Evolutionary conservation across 2,888 invertebrate species (phyloP).

Genomic region (Drosophila paranaensis): DNA sequence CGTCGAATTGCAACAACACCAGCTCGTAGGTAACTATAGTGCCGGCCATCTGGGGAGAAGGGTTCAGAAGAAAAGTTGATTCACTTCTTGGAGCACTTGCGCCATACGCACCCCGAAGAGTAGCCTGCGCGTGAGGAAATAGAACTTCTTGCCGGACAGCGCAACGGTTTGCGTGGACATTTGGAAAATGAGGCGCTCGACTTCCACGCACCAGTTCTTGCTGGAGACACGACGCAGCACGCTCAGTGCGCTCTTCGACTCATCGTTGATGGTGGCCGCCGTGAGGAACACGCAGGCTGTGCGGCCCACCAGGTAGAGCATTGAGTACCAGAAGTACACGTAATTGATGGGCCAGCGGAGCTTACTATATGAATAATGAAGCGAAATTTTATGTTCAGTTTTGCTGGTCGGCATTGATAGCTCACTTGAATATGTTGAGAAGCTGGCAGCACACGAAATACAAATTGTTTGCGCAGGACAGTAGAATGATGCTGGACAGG

Average conservation of each 20-base stretch:
- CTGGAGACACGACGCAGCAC: conserved; percentile 84
- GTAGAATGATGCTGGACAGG: conserved; percentile 88
- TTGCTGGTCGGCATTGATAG: conserved; percentile 2
- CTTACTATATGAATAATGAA: conserved; percentile 65
- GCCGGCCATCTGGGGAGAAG: conserved; percentile 86
- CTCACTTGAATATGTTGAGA: conserved; percentile 86
- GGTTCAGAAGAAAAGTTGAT: background rate
- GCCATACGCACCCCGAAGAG: conserved; percentile 86
- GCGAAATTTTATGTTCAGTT: background rate
- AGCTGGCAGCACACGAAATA: conserved; percentile 91
- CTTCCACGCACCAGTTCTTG: conserved; percentile 82
- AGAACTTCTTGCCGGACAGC: conserved; percentile 87
- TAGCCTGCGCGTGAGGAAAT: conserved; percentile 86
- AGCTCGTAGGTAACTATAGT: conserved; percentile 89
- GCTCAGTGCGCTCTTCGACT: conserved; percentile 86
- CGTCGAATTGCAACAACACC: conserved; percentile 88
- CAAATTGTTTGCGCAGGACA: conserved; percentile 90
- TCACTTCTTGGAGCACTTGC: background rate
- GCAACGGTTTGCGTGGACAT: conserved; percentile 86
- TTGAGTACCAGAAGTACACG: conserved; percentile 86
- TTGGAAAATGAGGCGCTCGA: conserved; percentile 87
- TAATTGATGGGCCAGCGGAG: conserved; percentile 85
- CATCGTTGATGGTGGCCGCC: conserved; percentile 86
- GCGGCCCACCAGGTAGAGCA: conserved; percentile 86
- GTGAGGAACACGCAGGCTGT: conserved; percentile 86